Base-by-base conservation (phyloP, 2,113 vertebrate genomes). In the Thalassarche chlororhynchos region DNA sequence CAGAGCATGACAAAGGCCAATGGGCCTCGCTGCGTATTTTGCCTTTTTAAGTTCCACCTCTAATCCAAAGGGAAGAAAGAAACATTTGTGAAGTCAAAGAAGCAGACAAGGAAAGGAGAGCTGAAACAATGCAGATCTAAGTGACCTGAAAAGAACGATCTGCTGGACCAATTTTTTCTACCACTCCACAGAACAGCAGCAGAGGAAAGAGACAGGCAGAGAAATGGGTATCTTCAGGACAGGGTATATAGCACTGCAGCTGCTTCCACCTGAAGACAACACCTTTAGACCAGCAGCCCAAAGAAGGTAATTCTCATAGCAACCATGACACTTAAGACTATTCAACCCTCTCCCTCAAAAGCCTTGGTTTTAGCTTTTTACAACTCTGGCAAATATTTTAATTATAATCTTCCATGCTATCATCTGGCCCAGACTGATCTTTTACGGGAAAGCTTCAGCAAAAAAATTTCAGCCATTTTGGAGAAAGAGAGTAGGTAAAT, bases 201-300 rank as follows among this genome's bases (percentile, higher is more conserved):
- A 92, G 51, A 87, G n/a, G 20, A 89, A 84, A 57, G 23, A 19
- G 26, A 80, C 92, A 95, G 44, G 47, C 52, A 92, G 44, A 93
- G 29, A 89, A 84, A 6, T 18, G 4, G 0, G 7, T 75, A 70
- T n/a, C 64, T 78, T 10, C 2, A 84, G 72, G 42, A 75, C 51
- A 77, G 16, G 17, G 26, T 13, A 60, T 36, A 13, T 6, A 58
- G 60, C 34, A 36, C 60, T 93, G 65, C 72, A 81, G 52, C 26
- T 87, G 42, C 64, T 87, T 87, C 60, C 13, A 78, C 26, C 71
- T 55, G 58, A 84, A 51, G 36, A 83, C 24, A 91, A 2, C 28
- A 86, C 68, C 42, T 82, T 87, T 57, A 90, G 57, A 82, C 17
- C 69, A 92, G 62, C 34, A 93, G 36, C 28, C 49, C n/a, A 51